phyloP scores from a whole-genome alignment of 2,113 vertebrate genomes.

The Pantherophis guttatus region DNA sequence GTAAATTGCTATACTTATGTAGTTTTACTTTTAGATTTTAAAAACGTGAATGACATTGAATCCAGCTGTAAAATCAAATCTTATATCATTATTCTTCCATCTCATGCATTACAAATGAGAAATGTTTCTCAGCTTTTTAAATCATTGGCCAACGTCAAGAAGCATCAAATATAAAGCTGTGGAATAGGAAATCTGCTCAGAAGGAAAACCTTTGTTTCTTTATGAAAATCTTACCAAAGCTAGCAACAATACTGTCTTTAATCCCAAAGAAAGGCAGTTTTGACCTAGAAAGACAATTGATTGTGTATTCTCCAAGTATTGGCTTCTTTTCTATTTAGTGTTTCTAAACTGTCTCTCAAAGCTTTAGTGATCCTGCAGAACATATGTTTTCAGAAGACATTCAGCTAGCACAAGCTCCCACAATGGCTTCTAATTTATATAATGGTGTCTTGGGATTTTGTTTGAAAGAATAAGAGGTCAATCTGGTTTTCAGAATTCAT shows the following conservation, averaged over 20 bases:
- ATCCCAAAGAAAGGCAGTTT: not conserved
- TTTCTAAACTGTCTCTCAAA: not conserved
- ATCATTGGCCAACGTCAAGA: not conserved
- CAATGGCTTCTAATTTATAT: not conserved
- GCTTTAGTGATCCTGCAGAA: not conserved
- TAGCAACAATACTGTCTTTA: not conserved
- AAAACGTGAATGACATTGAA: not conserved
- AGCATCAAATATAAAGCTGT: not conserved
- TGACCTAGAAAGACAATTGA: not conserved
- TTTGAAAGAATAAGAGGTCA: not conserved
- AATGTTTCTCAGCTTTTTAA: not conserved
- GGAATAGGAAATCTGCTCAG: not conserved
- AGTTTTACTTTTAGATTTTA: constrained; percentile 12
- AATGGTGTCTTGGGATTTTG: not conserved
- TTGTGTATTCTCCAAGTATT: not conserved
- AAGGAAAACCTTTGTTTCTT: not conserved
- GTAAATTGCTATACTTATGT: not conserved
- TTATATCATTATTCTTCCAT: not conserved
- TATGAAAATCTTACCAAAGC: not conserved
- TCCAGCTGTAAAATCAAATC: constrained; percentile 11
- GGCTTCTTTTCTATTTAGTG: not conserved
- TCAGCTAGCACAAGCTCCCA: not conserved
- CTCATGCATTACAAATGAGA: constrained; percentile 8
- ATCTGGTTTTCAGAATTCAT: not conserved
- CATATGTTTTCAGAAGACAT: not conserved